Evolutionary conservation across 1,140 invertebrate species (phyloP), one percentile per base, ranked within the genome.

Genomic region (Cyrtorhinus lividipennis): DNA sequence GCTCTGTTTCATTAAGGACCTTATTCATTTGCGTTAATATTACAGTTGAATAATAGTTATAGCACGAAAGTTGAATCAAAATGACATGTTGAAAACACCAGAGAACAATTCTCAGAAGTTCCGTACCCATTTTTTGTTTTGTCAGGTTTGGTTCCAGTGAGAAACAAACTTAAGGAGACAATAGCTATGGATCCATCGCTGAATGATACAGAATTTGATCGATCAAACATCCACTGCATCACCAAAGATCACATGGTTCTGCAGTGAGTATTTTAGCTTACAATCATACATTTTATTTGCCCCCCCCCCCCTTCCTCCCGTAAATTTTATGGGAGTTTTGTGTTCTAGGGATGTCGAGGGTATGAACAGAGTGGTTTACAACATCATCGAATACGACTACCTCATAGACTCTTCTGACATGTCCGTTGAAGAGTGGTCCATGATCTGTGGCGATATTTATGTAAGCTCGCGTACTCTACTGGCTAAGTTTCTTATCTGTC

Each of bases 321-420:
- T n/a, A n/a, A n/a, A n/a, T n/a, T n/a, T n/a, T n/a, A n/a, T n/a
- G n/a, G n/a, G n/a, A n/a, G n/a, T n/a, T n/a, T 56, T 18, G 59
- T 45, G 59, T 62, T 65, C 0, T 62, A 71, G 69, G 56, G 10
- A 62, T n/a, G 64, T 69, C 10, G 59, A 69, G 59, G 62, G 64
- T 44, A 66, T 68, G 59, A 66, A 67, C 46, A 70, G 76, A 45
- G 80, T 94, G 25, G 73, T 88, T 46, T 96, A 95, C 70, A 82
- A 80, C 65, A 81, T 98, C 27, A 75, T 83, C 46, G 94, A 98
- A 74, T 97, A 95, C 72, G 80, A 87, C 15, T 87, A 85, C 0
- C 76, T 98, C 0, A 75, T 95, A 60, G 95, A 98, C 72, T 95
- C 92, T 0, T 89, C 89, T 57, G 93, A 96, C 72, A 95, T 97